phyloP scores from a whole-genome alignment of 2,113 vertebrate species.

The Ochotona princeps region DNA sequence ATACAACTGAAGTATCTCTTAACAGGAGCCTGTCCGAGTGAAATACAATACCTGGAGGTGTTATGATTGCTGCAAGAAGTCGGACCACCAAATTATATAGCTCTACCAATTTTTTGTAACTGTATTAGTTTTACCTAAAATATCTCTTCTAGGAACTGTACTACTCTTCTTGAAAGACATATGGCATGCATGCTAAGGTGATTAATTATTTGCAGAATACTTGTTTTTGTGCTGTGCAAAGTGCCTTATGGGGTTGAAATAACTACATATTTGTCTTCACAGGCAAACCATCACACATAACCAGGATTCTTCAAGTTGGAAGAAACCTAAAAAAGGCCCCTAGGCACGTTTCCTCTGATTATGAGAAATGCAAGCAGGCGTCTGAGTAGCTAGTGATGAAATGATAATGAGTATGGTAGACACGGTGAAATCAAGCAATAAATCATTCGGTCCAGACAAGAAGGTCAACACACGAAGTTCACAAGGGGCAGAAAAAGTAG shows the following conservation, averaged over 20 bases:
- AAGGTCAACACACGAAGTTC: not conserved
- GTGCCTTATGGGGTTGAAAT: not conserved
- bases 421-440: not conserved
- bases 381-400: not conserved
- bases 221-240: not conserved
- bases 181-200: too few species aligned
- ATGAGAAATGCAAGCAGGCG: not conserved
- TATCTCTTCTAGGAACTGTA: not conserved
- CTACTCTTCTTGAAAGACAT: not conserved
- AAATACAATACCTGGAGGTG: not conserved
- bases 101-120: not conserved
- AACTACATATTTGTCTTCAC: not conserved
- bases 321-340: too few species aligned
- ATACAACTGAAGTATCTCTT: not conserved
- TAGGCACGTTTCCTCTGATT: not conserved
- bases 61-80: not conserved
- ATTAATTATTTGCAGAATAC: not conserved
- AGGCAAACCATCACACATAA: not conserved
- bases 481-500: not conserved
- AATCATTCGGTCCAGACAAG: not conserved
- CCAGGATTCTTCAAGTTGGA: not conserved
- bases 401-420: not conserved
- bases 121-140: not conserved
- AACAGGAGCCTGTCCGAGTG: not conserved
- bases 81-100: not conserved